phyloP scores from a whole-genome alignment of 92 coral and sea anemone species.

The Actinernus sp. region DNA sequence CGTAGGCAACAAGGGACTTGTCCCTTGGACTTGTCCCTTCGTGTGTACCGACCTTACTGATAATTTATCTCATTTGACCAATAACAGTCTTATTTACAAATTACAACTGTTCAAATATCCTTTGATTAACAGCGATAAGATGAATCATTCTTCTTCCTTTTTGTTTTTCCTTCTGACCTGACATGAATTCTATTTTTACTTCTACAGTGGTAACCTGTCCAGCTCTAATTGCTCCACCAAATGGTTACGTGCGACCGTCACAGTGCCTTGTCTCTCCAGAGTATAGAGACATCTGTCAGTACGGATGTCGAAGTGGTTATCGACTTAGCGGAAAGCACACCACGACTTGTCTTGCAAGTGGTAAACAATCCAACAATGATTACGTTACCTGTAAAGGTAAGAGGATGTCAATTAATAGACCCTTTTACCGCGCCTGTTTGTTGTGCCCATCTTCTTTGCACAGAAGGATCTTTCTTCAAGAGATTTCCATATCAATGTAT shows the following conservation, averaged over 20 bases:
- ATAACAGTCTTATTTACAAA: no score
- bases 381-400: constrained; percentile 33
- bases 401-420: no score
- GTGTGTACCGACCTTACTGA: no score
- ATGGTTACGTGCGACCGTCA: constrained; percentile 6
- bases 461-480: no score
- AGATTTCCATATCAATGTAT: no score
- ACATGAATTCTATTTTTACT: no score
- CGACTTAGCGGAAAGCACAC: constrained; percentile 51
- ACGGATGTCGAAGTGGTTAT: constrained; percentile 52
- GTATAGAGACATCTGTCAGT: constrained; percentile 53
- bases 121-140: background rate
- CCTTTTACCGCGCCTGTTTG: no score
- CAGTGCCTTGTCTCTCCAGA: constrained; percentile 15
- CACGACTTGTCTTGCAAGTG: constrained; percentile 47
- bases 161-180: background rate
- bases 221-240: constrained; percentile 1
- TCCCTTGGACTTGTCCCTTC: no score
- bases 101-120: no score
- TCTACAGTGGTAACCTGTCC: constrained; percentile 17
- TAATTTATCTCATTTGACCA: no score
- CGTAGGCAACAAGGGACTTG: no score
- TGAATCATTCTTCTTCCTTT: background rate
- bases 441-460: no score
- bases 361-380: constrained; percentile 49